Evolutionary conservation across 2,797 vertebrate species (phyloP).

Genomic region (Lagodon rhomboides): DNA sequence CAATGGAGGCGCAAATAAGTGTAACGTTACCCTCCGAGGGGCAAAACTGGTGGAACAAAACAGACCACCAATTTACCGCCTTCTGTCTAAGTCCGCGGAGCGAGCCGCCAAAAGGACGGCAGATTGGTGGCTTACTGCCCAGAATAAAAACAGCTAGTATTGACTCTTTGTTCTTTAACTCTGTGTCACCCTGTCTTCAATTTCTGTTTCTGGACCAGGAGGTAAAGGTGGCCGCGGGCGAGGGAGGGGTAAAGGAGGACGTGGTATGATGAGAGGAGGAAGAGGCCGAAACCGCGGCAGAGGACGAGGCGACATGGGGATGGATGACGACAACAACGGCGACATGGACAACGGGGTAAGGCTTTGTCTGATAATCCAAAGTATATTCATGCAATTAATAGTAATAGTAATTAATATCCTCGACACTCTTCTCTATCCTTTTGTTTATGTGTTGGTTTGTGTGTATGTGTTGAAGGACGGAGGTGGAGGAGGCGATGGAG

Average conservation of each 20-base stretch:
- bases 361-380: not conserved
- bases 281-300: constrained; percentile 83
- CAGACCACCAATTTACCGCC: no score
- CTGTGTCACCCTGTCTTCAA: not conserved
- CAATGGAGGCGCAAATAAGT: no score
- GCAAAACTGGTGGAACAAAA: no score
- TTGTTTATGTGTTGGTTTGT: not conserved
- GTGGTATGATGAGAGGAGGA: constrained; percentile 82
- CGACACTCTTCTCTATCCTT: not conserved
- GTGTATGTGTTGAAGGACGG: constrained; percentile 75
- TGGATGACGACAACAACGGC: constrained; percentile 91
- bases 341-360: constrained; percentile 94
- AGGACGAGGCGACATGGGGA: constrained; percentile 87
- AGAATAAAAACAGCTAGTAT: no score
- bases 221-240: constrained; percentile 83
- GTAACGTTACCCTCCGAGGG: no score
- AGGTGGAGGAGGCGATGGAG: constrained; percentile 78
- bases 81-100: no score
- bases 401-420: no score
- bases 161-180: not conserved
- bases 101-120: no score
- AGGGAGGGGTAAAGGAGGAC: constrained; percentile 85
- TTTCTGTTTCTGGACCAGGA: constrained; percentile 65
- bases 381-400: not conserved
- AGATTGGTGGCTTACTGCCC: no score